Base-by-base conservation (phyloP, 2,888 invertebrate species). In the Chironomus tentans region DNA sequence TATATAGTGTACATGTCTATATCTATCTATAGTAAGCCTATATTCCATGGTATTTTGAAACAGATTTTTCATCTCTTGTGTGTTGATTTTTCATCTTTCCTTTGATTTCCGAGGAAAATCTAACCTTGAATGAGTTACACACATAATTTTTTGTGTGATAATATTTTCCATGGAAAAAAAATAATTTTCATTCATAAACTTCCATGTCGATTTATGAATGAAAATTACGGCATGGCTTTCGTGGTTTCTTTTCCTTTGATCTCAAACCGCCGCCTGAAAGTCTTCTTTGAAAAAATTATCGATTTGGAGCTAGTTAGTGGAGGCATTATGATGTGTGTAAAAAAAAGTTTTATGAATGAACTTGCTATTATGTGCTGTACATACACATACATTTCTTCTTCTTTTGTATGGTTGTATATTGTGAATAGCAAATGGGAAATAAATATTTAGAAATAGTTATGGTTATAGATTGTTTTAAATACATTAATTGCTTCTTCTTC, bases 191-290 rank as follows among this genome's bases (percentile, higher is more conserved):
- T 74, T 74, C 74, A 74, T 68, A 74, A 74, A 73, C 65, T 47
- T 68, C 38, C 65, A 46, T n/a, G n/a, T 13, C 5, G 21, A 68
- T 18, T 74, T 74, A 74, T 74, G 74, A 74, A 74, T 74, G 74
- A 74, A 74, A 72, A 74, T 73, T 73, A 74, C 65, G 65, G 65
- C 24, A 65, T 65, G 65, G 65, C 65, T 65, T 65, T 65, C 12
- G 65, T 21, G 56, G 56, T 56, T 72, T 21, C n/a, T 46, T 46
- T 62, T 62, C 13, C 74, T 74, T 74, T 74, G 74, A 74, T 74
- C 74, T 74, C 21, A 5, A 24, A 47, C 74, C 72, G 74, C 24
- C 48, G 61, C 22, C 62, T 74, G 12, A 73, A 74, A 68, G 47
- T 46, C 47, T 74, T 65, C 18, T 12, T 65, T 68, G 46, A 46